These are phyloP conservation scores for Mycetomoellerius zeteki DNA, from an alignment of 1,140 invertebrate species.

Conservation along the genomic window DNA sequence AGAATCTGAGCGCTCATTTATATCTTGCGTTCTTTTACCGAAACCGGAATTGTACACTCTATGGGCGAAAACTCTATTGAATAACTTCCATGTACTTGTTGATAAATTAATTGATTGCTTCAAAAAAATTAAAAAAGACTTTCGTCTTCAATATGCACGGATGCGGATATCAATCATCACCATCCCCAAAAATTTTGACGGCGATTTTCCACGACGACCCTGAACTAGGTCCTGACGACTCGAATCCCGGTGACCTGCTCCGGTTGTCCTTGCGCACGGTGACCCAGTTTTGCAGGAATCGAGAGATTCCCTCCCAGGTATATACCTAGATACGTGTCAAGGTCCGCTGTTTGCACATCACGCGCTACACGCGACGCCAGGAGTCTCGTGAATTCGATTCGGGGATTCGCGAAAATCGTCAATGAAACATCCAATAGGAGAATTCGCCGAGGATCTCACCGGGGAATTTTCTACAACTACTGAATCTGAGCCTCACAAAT, in stretches of 20 bases:
- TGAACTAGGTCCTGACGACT: slow-evolving; percentile 75
- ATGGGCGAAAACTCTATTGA: not conserved
- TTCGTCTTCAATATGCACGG: not conserved
- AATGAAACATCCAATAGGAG: not conserved
- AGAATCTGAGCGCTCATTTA: not conserved
- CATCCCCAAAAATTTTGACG: slow-evolving; percentile 17
- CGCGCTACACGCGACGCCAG: slow-evolving; percentile 12
- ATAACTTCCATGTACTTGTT: not conserved
- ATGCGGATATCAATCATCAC: slow-evolving; percentile 6
- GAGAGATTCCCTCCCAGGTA: slow-evolving; percentile 76
- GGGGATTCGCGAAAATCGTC: not conserved
- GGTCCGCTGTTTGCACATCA: slow-evolving; percentile 73
- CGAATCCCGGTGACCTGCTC: slow-evolving; percentile 79
- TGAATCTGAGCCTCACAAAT: not conserved
- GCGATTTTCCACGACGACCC: slow-evolving; percentile 65
- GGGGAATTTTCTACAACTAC: slow-evolving; percentile 5
- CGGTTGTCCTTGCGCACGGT: slow-evolving; percentile 83
- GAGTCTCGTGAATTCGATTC: slow-evolving; percentile 13
- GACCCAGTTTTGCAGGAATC: slow-evolving; percentile 81
- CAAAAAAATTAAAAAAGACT: not conserved
- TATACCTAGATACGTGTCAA: slow-evolving; percentile 82
- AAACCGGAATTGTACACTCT: not conserved
- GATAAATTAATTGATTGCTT: not conserved
- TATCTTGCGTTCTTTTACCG: not conserved
- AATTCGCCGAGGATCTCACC: not conserved